Percentiles rank a stretch among this genome's conserved stretches.
Conservation (phyloP, 2,113 vertebrate species). For the Notarius quadriscutis region DNA sequence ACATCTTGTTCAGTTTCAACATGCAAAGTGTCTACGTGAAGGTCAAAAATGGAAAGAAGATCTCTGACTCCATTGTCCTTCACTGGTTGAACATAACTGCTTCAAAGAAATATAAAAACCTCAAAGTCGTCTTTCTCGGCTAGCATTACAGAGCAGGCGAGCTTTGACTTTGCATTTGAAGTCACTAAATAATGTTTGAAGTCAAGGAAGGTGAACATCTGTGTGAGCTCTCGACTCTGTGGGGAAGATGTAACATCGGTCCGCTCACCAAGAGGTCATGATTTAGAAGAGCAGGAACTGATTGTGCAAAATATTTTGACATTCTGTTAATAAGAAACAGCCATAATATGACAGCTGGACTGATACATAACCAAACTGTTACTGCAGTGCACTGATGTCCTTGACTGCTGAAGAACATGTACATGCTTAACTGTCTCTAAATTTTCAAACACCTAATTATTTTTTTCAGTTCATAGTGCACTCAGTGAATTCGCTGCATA, state of each 20-base stretch:
- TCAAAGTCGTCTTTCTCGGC: neutral
- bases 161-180: neutral
- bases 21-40: neutral
- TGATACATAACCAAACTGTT: slow-evolving; percentile 21
- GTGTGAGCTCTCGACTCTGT: slow-evolving; percentile 6
- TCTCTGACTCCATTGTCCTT: neutral
- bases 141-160: neutral
- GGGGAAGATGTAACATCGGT: neutral
- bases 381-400: slow-evolving; percentile 42
- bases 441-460: neutral
- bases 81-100: neutral
- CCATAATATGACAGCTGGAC: slow-evolving; percentile 58
- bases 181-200: neutral
- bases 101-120: neutral
- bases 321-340: slow-evolving; percentile 68
- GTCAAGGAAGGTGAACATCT: neutral
- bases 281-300: slow-evolving; percentile 53
- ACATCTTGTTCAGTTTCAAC: neutral
- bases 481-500: neutral
- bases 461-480: neutral
- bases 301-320: slow-evolving; percentile 62
- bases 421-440: neutral
- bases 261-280: neutral
- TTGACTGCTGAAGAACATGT: neutral
- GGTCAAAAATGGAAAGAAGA: neutral